Percentiles rank a stretch among this genome's conserved stretches.
phyloP scores from a whole-genome alignment of 2,113 vertebrate species.

The Cyanoramphus novaezelandiae region DNA sequence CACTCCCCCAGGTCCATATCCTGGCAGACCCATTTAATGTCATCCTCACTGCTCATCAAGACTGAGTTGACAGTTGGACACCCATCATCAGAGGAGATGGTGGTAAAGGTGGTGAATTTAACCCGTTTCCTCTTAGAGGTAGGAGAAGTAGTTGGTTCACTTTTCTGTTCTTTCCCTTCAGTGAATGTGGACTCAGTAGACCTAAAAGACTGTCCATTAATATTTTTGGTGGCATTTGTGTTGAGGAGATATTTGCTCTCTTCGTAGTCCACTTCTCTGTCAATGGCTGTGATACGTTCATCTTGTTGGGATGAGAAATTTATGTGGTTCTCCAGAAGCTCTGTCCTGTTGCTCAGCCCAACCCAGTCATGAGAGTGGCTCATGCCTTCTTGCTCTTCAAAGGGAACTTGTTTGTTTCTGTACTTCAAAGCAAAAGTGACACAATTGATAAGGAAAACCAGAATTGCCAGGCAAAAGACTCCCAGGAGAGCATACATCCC shows the following conservation, averaged over 20 bases:
- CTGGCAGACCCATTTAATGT: conserved; percentile 89
- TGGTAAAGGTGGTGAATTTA: conserved; percentile 92
- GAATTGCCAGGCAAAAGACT: conserved; percentile 92
- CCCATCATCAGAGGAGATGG: conserved; percentile 76
- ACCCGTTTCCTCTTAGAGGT: conserved; percentile 95
- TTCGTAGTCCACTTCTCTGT: conserved; percentile 80
- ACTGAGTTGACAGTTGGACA: conserved; percentile 70
- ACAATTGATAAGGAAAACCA: conserved; percentile 92
- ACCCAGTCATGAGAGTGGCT: conserved; percentile 92
- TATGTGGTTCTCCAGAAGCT: conserved; percentile 84
- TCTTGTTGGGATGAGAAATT: conserved; percentile 81
- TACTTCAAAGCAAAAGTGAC: conserved; percentile 86
- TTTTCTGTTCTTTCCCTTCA: conserved; percentile 68
- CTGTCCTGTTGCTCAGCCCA: conserved; percentile 87
- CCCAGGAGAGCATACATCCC: conserved; percentile 93
- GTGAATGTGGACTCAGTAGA: not conserved
- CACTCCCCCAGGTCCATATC: conserved; percentile 78
- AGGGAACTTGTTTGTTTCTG: conserved; percentile 85
- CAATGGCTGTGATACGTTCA: conserved; percentile 82
- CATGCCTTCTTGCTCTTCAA: conserved; percentile 83
- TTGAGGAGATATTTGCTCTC: conserved; percentile 80
- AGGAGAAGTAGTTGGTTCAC: conserved; percentile 84
- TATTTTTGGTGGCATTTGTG: conserved; percentile 5
- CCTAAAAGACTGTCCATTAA: conserved; percentile 66
- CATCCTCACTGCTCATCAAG: conserved; percentile 76